Evolutionary conservation across 1,140 invertebrate genomes (phyloP), one percentile per base, ranked within the genome.

Genomic region (Bombus difficillimus): DNA sequence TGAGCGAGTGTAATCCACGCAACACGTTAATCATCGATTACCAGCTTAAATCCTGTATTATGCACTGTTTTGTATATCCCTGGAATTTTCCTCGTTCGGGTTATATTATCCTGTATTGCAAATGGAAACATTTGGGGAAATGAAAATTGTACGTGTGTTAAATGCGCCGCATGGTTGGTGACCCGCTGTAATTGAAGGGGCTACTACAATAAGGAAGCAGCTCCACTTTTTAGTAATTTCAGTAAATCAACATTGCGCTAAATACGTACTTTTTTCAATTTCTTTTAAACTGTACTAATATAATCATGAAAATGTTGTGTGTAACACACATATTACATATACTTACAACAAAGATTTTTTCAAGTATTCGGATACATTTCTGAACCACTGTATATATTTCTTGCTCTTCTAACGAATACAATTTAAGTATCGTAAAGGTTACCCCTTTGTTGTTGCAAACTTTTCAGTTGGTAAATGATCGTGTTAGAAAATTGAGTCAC

Each of bases 401-500:
- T 53, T 2, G 1, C 47, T 22, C 47, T 53, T 53, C 18, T 8
- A 53, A 53, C 1, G 18, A 53, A 22, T 53, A 53, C 18, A 53
- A 2, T 53, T 53, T 22, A 22, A 22, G 47, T 18, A 53, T 53
- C 5, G 47, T 18, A 18, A 53, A 22, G 5, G 6, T 53, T 53
- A 53, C 1, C 25, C 3, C 57, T 28, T 59, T 59, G 25, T 59
- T 28, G 25, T 28, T 59, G 28, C 10, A 62, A n/a, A 62, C 12
- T n/a, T n/a, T 5, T 62, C 59, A n/a, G 12, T 28, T 13, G 28
- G 3, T n/a, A 22, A 62, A 62, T n/a, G 8, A 62, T n/a, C 28
- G 12, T n/a, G 59, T n/a, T 13, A n/a, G 43, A 47, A 64, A 78
- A 77, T 47, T 88, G 87, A 89, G 69, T 81, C 88, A 83, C 32